Evolutionary conservation across 2,113 vertebrate genomes (phyloP), one percentile per base, ranked within the genome.

Genomic region (Theristicus caerulescens): DNA sequence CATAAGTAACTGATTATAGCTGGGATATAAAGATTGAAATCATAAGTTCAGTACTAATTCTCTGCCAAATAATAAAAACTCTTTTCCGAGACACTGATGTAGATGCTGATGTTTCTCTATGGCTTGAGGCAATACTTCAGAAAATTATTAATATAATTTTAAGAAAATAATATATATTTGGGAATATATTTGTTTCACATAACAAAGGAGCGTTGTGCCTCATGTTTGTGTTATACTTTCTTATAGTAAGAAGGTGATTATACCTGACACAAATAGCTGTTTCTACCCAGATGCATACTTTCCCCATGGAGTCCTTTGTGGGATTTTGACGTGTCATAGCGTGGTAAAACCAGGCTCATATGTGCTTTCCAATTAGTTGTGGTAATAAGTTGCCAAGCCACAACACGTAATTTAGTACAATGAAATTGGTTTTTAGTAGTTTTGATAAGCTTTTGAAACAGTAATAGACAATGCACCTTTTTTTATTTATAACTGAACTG

Each of bases 381-480:
- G 46, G 10, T 97, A 80, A 83, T 80, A 90, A 92, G 57, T 55
- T 90, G n/a, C 59, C 54, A 93, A 82, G 57, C 86, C 36, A 34
- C 58, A 40, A 47, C 29, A 66, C 19, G 66, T 46, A 86, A 77
- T 91, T 79, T 77, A 95, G 81, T 84, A 73, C 46, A 64, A 20
- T 40, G 70, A 74, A 93, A 73, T 82, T 66, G 57, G 3, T 4
- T 38, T 96, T 96, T 86, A 92, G 72, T 93, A 49, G 16, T 46
- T 93, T 87, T 93, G 65, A 77, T 96, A 78, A 94, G 69, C 27
- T 91, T 83, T 72, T 85, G 54, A 78, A 94, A 70, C 29, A 58
- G 59, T 38, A 82, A n/a, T 52, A 95, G n/a, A 72, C 46, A 94
- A 82, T 74, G 22, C 19, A 51, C 16, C 42, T 58, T 24, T 85